These are phyloP conservation scores for Catamblyrhynchus diadema DNA, from an alignment of 2,797 vertebrate genomes.

Conservation along the genomic window DNA sequence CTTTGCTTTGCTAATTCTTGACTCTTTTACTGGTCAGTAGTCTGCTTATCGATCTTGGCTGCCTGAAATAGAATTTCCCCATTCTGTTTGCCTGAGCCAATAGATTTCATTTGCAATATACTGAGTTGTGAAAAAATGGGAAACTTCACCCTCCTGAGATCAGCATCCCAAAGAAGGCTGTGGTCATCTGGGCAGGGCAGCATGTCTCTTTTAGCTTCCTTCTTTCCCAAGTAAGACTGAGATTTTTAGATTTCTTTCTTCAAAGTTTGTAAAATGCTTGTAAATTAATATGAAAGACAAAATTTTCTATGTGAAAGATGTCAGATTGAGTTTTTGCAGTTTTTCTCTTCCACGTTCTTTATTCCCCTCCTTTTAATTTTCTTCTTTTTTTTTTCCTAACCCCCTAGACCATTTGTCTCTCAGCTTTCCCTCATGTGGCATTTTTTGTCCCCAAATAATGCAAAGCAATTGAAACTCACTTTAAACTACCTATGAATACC, in stretches of 20 bases:
- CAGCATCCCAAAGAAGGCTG: background rate
- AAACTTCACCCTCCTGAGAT: background rate
- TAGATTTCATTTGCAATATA: background rate
- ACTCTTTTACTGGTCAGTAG: background rate
- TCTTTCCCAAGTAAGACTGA: background rate
- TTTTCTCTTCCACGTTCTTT: background rate
- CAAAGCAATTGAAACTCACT: background rate
- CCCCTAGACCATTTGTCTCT: background rate
- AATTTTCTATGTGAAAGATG: background rate
- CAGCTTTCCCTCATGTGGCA: background rate
- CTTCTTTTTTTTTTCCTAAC: background rate
- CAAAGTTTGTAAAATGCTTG: background rate
- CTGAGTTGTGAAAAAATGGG: background rate
- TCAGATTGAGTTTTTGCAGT: background rate
- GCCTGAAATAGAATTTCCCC: conserved; percentile 4
- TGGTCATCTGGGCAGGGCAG: background rate
- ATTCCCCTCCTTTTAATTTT: background rate
- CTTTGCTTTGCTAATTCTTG: conserved; percentile 58
- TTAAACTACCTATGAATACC: background rate
- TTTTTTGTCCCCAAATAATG: background rate
- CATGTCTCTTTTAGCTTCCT: background rate
- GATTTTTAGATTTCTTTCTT: background rate
- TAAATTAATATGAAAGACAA: background rate
- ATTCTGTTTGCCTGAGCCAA: background rate
- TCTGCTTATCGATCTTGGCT: conserved; percentile 30